Evolutionary conservation across 2,797 vertebrate species (phyloP).

Genomic region (Valencia hispanica): DNA sequence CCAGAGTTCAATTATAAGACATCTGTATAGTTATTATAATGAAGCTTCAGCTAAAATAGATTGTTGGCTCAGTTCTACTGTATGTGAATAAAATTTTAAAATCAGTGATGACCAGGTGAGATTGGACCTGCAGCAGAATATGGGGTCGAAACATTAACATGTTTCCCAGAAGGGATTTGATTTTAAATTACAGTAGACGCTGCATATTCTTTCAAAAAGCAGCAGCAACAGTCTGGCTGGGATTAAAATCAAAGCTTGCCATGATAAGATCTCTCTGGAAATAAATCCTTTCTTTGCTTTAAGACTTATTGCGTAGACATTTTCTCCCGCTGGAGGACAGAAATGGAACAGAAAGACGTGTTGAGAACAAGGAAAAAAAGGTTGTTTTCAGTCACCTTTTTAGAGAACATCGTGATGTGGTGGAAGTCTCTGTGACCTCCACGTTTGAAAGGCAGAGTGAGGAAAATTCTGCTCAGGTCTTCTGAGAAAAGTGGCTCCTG

Average conservation of each 20-base stretch:
- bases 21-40: too few species aligned
- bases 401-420: slow-evolving; percentile 93
- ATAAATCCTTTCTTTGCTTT: slow-evolving; percentile 6
- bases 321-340: not conserved
- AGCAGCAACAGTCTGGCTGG: not conserved
- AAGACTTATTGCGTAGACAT: not conserved
- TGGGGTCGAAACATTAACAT: not conserved
- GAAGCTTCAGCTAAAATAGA: not conserved
- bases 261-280: slow-evolving; percentile 15
- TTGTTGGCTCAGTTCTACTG: not conserved
- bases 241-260: slow-evolving; percentile 17
- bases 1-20: too few species aligned
- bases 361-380: not conserved
- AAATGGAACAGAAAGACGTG: not conserved
- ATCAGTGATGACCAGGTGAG: not conserved
- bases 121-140: not conserved
- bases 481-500: slow-evolving; percentile 86
- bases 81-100: not conserved
- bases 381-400: slow-evolving; percentile 81
- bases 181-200: slow-evolving; percentile 8
- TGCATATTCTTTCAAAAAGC: not conserved
- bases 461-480: slow-evolving; percentile 89
- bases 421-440: slow-evolving; percentile 94
- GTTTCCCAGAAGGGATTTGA: not conserved
- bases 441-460: slow-evolving; percentile 92